Percentiles rank a stretch among this genome's conserved stretches.
These are phyloP conservation scores for Callipepla californica DNA, from an alignment of 2,113 vertebrate genomes.

Conservation along the genomic window DNA sequence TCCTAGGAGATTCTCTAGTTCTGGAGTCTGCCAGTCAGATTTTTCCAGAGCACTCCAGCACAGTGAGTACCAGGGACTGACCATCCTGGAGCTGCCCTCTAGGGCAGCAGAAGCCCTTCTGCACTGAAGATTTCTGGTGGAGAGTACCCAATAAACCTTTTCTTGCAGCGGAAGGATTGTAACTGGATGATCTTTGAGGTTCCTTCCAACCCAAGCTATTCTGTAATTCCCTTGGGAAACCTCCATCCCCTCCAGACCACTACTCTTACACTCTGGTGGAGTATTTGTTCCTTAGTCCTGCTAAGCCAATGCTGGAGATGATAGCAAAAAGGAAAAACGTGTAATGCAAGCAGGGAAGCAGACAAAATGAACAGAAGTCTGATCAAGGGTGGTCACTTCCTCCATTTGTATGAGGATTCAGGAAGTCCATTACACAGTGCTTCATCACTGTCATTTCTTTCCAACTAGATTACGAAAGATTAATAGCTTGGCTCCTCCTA, in stretches of 20 bases:
- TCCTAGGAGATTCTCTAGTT: not conserved
- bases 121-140: not conserved
- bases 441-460: slow-evolving; percentile 67
- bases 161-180: no score
- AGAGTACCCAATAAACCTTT: not conserved
- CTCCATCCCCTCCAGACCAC: accelerated
- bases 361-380: slow-evolving; percentile 43
- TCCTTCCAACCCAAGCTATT: no score
- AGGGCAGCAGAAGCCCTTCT: not conserved
- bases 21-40: not conserved
- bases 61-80: accelerated
- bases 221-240: not conserved
- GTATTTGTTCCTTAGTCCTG: not conserved
- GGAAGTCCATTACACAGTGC: slow-evolving; percentile 56
- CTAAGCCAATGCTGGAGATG: accelerated
- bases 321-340: slow-evolving; percentile 30
- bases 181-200: not conserved
- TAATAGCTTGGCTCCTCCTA: slow-evolving; percentile 21
- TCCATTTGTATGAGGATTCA: slow-evolving; percentile 42
- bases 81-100: not conserved
- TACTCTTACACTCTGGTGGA: not conserved
- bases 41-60: not conserved
- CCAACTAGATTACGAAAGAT: slow-evolving; percentile 38
- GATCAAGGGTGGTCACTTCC: slow-evolving; percentile 70
- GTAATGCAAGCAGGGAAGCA: slow-evolving; percentile 41